A percentile compares a stretch with the other conserved stretches of the same genome.
These are phyloP conservation scores for Papilio polyxenes DNA, from an alignment of 1,140 invertebrate species.

Conservation along the genomic window DNA sequence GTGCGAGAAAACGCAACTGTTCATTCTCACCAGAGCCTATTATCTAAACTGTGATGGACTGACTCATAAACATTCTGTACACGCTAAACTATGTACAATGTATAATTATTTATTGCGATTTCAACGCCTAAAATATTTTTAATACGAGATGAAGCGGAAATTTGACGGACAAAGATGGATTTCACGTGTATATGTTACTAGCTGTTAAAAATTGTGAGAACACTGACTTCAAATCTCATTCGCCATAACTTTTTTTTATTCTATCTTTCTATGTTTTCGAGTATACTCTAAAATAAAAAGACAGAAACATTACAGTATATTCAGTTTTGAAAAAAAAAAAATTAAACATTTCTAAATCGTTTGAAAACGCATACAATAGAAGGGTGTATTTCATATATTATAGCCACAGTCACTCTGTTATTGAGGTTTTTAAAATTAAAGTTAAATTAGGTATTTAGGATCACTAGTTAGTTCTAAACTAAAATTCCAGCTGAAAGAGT, in stretches of 20 bases:
- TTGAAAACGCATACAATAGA: no score
- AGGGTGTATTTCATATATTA: no score
- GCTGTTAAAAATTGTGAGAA: no score
- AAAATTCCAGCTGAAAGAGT: neutral
- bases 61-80: slow-evolving; percentile 9
- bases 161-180: neutral
- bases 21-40: slow-evolving; percentile 4
- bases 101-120: slow-evolving; percentile 9
- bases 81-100: neutral
- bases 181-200: neutral
- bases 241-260: no score
- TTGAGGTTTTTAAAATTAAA: neutral
- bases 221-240: no score
- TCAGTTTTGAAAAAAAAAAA: no score
- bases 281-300: no score
- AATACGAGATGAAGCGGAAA: neutral
- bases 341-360: no score
- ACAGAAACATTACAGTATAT: no score
- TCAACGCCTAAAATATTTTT: neutral
- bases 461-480: neutral
- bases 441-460: neutral
- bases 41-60: slow-evolving; percentile 22
- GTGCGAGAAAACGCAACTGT: slow-evolving; percentile 1
- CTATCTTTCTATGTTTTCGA: no score
- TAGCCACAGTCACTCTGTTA: neutral